A percentile compares a stretch with the other conserved stretches of the same genome.
Evolutionary conservation across 2,797 vertebrate genomes (phyloP).

Genomic region (Myotis planiceps): DNA sequence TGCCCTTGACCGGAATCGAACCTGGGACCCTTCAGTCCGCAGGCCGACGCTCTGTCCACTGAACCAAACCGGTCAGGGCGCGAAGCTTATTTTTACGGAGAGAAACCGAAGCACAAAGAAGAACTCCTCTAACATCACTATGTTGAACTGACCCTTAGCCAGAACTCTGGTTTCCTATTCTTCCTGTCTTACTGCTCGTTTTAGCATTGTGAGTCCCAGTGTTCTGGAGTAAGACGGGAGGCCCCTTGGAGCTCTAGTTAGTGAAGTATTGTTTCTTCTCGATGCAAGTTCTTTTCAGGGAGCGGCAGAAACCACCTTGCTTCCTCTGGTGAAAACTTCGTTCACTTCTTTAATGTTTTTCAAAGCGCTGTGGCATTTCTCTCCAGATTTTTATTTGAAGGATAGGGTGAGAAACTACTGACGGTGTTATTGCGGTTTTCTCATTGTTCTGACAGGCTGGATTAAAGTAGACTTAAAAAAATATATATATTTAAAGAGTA

Average conservation of each 20-base stretch:
- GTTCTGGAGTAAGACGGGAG: not conserved
- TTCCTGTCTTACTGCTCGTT: not conserved
- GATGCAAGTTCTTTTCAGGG: not conserved
- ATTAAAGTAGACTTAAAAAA: constrained; percentile 2
- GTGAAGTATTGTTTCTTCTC: not conserved
- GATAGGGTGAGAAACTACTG: constrained; percentile 18
- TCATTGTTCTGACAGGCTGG: not conserved
- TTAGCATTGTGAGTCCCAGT: not conserved
- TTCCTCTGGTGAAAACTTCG: not conserved
- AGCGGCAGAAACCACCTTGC: not conserved
- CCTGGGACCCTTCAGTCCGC: no score
- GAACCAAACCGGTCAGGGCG: no score
- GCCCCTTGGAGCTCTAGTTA: not conserved
- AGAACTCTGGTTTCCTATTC: not conserved
- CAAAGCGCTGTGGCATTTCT: constrained; percentile 32
- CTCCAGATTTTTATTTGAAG: not conserved
- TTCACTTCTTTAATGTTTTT: not conserved
- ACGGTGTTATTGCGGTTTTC: constrained; percentile 22
- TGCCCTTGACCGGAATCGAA: no score
- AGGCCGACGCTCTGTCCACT: no score
- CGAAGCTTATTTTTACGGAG: not conserved
- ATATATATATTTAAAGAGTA: not conserved
- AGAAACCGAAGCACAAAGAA: not conserved
- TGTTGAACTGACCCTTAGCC: not conserved
- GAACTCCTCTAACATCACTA: not conserved